Conservation (phyloP, 2,888 invertebrate species). For the Itoplectis maculator region DNA sequence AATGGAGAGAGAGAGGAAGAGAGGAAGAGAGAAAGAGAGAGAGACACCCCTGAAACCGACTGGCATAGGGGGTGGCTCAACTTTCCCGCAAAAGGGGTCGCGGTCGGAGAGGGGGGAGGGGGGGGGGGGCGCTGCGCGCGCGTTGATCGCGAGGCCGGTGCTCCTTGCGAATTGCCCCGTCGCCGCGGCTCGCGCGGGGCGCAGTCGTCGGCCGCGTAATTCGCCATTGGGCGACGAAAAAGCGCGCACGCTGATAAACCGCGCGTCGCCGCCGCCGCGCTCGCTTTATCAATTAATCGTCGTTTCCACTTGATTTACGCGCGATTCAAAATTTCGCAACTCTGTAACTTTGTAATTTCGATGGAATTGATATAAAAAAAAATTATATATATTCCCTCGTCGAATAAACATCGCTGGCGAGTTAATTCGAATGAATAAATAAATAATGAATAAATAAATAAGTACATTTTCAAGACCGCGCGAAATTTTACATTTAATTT, state of each 20-base stretch:
- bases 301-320: neutral
- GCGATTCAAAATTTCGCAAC: neutral
- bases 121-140: conserved; percentile 60
- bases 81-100: conserved; percentile 36
- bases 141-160: conserved; percentile 46
- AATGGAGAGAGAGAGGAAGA: conserved; percentile 22
- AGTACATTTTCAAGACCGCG: too few species aligned
- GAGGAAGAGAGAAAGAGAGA: neutral
- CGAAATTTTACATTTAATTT: too few species aligned
- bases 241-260: neutral
- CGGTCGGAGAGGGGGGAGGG: too few species aligned
- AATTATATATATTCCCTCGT: neutral
- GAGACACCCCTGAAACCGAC: too few species aligned
- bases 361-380: neutral
- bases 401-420: too few species aligned
- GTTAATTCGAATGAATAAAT: too few species aligned
- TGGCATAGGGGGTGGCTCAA: too few species aligned
- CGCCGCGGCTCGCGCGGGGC: neutral
- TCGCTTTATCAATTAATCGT: neutral
- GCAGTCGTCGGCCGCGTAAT: conserved; percentile 16
- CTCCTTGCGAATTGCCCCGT: conserved; percentile 32
- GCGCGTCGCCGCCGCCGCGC: too few species aligned
- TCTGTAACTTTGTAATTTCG: neutral
- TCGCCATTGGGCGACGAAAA: neutral
- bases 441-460: too few species aligned